Evolutionary conservation across 2,888 invertebrate species (phyloP).

Genomic region (Machimus rusticus): DNA sequence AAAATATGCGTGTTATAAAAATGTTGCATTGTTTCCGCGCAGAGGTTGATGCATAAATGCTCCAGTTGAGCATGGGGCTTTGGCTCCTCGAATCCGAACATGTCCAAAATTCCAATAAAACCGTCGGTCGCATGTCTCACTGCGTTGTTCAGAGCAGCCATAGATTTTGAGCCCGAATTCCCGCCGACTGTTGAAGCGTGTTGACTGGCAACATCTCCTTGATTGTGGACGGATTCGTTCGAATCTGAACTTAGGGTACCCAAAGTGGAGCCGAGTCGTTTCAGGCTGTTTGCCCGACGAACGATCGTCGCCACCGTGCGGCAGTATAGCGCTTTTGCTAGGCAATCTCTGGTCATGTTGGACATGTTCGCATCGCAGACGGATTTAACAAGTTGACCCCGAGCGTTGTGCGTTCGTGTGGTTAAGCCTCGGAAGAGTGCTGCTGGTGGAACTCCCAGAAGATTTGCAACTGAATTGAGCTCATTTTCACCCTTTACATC

Average conservation of each 20-base stretch:
- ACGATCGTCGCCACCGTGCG: conserved; percentile 94
- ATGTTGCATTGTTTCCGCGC: conserved; percentile 97
- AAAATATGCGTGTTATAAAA: conserved; percentile 97
- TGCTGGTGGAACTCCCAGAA: conserved; percentile 70
- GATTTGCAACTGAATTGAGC: conserved; percentile 83
- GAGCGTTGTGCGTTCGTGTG: conserved; percentile 79
- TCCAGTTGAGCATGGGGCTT: conserved; percentile 85
- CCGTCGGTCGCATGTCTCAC: conserved; percentile 93
- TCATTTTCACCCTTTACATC: conserved; percentile 84
- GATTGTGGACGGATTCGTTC: conserved; percentile 90
- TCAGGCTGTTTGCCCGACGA: conserved; percentile 89
- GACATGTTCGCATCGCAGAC: conserved; percentile 87
- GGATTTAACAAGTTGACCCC: conserved; percentile 81
- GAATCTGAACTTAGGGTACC: conserved; percentile 90
- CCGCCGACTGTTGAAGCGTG: conserved; percentile 84
- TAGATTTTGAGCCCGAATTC: conserved; percentile 84
- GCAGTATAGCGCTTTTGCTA: conserved; percentile 92
- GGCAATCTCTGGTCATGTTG: conserved; percentile 85
- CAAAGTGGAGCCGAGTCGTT: conserved; percentile 80
- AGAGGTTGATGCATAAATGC: conserved; percentile 92
- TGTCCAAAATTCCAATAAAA: conserved; percentile 93
- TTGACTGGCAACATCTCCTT: conserved; percentile 83
- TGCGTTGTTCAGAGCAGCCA: conserved; percentile 91
- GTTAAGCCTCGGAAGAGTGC: conserved; percentile 77
- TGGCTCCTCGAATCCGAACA: conserved; percentile 96